Conservation (phyloP, 2,113 vertebrate genomes). For the Chrysemys picta region DNA sequence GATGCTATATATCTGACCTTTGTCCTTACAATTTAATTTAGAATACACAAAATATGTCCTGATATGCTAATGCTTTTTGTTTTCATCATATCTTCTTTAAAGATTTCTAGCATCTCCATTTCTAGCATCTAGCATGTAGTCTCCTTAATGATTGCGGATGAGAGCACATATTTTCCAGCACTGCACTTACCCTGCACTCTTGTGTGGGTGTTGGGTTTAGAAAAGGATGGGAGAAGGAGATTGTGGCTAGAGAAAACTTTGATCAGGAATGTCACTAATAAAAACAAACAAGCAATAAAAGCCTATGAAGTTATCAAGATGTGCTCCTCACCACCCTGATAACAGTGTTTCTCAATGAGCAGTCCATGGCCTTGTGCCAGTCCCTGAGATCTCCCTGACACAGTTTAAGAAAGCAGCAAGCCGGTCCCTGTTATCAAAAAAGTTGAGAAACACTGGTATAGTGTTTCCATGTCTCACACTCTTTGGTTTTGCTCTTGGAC, state of each 20-base stretch:
- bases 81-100: not conserved
- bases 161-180: not conserved
- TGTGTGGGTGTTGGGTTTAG: not conserved
- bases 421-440: not conserved
- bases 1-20: not conserved
- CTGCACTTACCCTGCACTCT: not conserved
- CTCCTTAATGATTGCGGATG: rapidly evolving
- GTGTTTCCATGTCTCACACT: rapidly evolving
- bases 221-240: not conserved
- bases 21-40: not conserved
- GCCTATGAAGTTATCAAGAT: not conserved
- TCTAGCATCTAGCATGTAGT: not conserved
- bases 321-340: not conserved
- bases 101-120: not conserved
- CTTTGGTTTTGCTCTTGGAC: not conserved
- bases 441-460: not conserved
- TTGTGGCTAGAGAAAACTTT: not conserved
- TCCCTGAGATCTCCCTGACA: not conserved
- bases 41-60: not conserved
- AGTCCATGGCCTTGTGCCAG: not conserved
- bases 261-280: not conserved
- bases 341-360: not conserved
- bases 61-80: not conserved
- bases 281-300: not conserved
- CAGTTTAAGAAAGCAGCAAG: not conserved